Base-by-base conservation (phyloP, 2,113 vertebrate species). In the Callopanchax toddi region DNA sequence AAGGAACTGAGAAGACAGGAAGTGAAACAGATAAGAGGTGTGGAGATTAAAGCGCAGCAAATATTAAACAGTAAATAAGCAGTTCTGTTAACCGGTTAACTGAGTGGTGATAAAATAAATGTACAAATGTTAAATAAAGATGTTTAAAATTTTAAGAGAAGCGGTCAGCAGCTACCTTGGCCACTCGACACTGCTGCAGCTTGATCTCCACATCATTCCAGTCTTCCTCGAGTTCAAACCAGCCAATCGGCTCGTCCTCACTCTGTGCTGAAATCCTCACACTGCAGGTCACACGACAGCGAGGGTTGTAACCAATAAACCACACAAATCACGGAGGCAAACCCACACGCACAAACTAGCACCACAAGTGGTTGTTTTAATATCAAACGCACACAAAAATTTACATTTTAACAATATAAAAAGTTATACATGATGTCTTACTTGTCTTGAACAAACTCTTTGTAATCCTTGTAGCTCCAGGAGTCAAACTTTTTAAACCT, bases 181-280 rank as follows among this genome's bases (percentile, higher is more conserved):
- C 88, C 81, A 94, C 83, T 37, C 94, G 93, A 88, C 94, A 98
- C 40, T 92, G 94, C 51, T 95, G 95, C 87, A 99, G 92, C 85
- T 94, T 96, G 82, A 98, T 93, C 71, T 97, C 96, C 63, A 94
- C 92, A 78, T 98, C 96, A 63, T 98, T 97, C 96, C 97, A 98
- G 76, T 98, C 97, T 5, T 98, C 95, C 54, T 98, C 97, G 10
- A 97, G 86, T 83, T 98, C 97, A 89, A 99, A 98, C 96, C 96
- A 98, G 81, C 96, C 97, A 64, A 97, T 81, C 1, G 97, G 97
- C 66, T 97, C 95, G 34, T 96, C 93, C 53, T 98, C 97, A 23
- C 85, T 89, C 76, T 90, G 72, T 1, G 91, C 89, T 17, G 92
- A 83, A 71, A 62, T 61, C 0, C 49, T 86, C 39, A 64, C 63